phyloP scores from a whole-genome alignment of 2,888 invertebrate genomes.

The Nomada goodeniana region DNA sequence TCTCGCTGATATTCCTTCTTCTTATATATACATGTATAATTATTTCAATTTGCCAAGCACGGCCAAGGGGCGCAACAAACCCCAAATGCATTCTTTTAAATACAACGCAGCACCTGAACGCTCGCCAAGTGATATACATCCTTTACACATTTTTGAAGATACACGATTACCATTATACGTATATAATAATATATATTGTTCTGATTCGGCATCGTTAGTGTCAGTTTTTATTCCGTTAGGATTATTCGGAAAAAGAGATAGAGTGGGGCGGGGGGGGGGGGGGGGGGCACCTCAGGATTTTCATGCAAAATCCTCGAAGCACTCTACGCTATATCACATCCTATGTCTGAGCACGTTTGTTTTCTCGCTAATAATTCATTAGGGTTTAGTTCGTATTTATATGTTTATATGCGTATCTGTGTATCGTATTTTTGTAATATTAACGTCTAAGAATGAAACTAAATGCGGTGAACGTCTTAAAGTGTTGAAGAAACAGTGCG shows the following conservation, averaged over 20 bases:
- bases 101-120: constrained; percentile 52
- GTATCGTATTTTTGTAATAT: constrained; percentile 39
- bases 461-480: constrained; percentile 53
- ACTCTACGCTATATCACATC: constrained; percentile 82
- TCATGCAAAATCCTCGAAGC: constrained; percentile 78
- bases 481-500: constrained; percentile 61
- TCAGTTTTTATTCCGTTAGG: constrained; percentile 36
- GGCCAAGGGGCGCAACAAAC: constrained; percentile 56
- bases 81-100: constrained; percentile 51
- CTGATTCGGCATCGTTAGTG: constrained; percentile 40
- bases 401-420: constrained; percentile 49
- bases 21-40: constrained; percentile 63
- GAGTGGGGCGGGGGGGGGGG: constrained; percentile 16
- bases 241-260: constrained; percentile 43
- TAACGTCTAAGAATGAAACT: constrained; percentile 42
- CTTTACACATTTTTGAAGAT: constrained; percentile 55
- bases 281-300: constrained; percentile 72
- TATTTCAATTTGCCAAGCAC: constrained; percentile 46
- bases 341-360: constrained; percentile 80
- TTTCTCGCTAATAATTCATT: constrained; percentile 58
- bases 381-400: constrained; percentile 57
- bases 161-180: constrained; percentile 50
- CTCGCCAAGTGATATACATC: constrained; percentile 42
- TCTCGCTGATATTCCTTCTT: constrained; percentile 7
- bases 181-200: constrained; percentile 40